phyloP scores from a whole-genome alignment of 1,140 invertebrate genomes.

The Drosophila ficusphila region DNA sequence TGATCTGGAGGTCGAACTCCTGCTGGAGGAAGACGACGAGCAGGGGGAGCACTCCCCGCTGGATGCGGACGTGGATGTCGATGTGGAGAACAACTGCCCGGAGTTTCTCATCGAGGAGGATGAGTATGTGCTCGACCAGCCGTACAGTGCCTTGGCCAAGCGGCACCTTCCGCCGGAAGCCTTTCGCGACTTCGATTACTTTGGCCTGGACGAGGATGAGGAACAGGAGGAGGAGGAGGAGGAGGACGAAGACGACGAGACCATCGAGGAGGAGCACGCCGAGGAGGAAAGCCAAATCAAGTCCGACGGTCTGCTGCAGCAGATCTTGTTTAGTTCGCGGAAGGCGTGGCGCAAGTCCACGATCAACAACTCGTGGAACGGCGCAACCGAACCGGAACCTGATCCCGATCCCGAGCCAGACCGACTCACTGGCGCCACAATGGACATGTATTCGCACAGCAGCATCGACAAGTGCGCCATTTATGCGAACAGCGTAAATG shows the following conservation, averaged over 20 bases:
- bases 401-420: slow-evolving; percentile 36
- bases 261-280: not conserved
- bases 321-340: slow-evolving; percentile 18
- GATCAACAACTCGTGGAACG: slow-evolving; percentile 5
- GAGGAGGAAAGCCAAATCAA: slow-evolving; percentile 8
- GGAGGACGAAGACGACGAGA: no score
- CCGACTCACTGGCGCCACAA: not conserved
- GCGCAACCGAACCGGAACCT: slow-evolving; percentile 13
- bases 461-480: slow-evolving; percentile 33
- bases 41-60: slow-evolving; percentile 14
- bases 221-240: slow-evolving; percentile 39
- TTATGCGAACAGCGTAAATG: slow-evolving; percentile 16
- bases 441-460: slow-evolving; percentile 16
- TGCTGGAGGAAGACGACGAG: slow-evolving; percentile 36
- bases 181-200: slow-evolving; percentile 76
- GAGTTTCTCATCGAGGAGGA: slow-evolving; percentile 53
- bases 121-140: slow-evolving; percentile 58
- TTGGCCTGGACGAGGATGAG: slow-evolving; percentile 54
- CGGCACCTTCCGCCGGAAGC: slow-evolving; percentile 70
- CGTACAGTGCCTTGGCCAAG: slow-evolving; percentile 77
- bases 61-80: slow-evolving; percentile 38
- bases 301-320: slow-evolving; percentile 2
- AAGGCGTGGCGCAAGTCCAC: slow-evolving; percentile 57
- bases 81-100: slow-evolving; percentile 42
- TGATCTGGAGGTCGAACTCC: slow-evolving; percentile 36